A percentile compares a stretch with the other conserved stretches of the same genome.
Evolutionary conservation across 2,113 vertebrate genomes (phyloP).

Genomic region (Mirza zaza): DNA sequence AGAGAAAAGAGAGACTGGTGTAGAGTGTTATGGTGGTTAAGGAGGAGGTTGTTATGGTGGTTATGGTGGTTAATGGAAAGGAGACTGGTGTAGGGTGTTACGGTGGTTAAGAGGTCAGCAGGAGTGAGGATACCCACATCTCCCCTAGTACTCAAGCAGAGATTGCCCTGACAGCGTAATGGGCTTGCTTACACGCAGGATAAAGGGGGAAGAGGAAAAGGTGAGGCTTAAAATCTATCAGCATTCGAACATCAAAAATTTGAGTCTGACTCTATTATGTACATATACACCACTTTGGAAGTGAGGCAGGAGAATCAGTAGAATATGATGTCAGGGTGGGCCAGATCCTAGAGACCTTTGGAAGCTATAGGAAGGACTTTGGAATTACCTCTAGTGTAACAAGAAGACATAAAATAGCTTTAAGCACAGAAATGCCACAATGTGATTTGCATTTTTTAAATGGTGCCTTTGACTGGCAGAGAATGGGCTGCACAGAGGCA

Average conservation of each 20-base stretch:
- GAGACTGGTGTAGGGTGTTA: no score
- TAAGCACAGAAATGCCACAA: not conserved
- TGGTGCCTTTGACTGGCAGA: not conserved
- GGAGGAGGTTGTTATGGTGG: no score
- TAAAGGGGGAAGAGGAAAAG: no score
- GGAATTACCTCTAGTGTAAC: not conserved
- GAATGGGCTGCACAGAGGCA: not conserved
- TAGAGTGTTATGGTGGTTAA: no score
- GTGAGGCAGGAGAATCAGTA: not conserved
- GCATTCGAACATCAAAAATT: not conserved
- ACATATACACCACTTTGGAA: not conserved
- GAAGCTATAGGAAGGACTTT: not conserved
- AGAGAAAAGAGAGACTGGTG: not conserved
- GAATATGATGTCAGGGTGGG: not conserved
- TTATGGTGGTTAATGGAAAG: no score
- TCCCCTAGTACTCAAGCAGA: fast-evolving
- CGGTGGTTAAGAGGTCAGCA: no score
- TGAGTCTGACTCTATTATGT: not conserved
- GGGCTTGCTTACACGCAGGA: not conserved
- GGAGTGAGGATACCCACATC: not conserved
- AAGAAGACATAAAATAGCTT: not conserved
- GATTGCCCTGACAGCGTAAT: no score
- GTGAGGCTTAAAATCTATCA: not conserved
- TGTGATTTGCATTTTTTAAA: not conserved
- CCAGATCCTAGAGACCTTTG: not conserved